Evolutionary conservation across 2,113 vertebrate species (phyloP), one percentile per base, ranked within the genome.

Genomic region (Callocephalon fimbriatum): DNA sequence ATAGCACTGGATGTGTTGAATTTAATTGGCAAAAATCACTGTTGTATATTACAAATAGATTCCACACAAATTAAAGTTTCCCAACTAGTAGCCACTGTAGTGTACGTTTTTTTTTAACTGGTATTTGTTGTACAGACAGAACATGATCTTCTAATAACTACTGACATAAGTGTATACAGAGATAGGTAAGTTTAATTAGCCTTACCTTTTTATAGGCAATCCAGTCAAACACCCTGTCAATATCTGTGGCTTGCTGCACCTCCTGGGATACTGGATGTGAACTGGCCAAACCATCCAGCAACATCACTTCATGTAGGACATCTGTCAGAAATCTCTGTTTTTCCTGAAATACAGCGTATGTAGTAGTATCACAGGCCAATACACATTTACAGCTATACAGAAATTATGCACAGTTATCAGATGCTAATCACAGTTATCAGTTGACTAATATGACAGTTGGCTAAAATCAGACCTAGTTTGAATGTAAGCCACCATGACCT

Each of bases 211-310:
- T 99, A 96, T 99, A 99, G 7, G 99, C 99, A 11, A 99, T 99
- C 99, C 99, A 99, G 97, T 99, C 99, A 86, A 99, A 99, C 54
- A 99, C 99, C 54, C 98, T 97, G 96, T 99, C 98, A 35, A 99
- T 99, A 93, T 99, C 99, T 5, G 99, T 98, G 40, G 99, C 99
- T 97, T 98, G 98, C 14, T 98, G 98, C 66, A 99, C 99, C 88
- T 99, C 99, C 97, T 99, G 99, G 38, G 99, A 99, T 58, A 99
- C 99, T 4, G 99, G 99, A 93, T 99, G 99, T 72, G 99, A 99
- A 96, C 99, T 99, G 88, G 98, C 97, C 89, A 99, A 97, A 22
- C 99, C 99, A 6, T 99, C 99, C 93, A 99, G 96, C 58, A 99
- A 96, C 99, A 99, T 99, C 95, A 99, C 99, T 98, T 99, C 99